Base-by-base conservation (phyloP, 2,888 invertebrate species). In the Scrobipalpa atriplicella region DNA sequence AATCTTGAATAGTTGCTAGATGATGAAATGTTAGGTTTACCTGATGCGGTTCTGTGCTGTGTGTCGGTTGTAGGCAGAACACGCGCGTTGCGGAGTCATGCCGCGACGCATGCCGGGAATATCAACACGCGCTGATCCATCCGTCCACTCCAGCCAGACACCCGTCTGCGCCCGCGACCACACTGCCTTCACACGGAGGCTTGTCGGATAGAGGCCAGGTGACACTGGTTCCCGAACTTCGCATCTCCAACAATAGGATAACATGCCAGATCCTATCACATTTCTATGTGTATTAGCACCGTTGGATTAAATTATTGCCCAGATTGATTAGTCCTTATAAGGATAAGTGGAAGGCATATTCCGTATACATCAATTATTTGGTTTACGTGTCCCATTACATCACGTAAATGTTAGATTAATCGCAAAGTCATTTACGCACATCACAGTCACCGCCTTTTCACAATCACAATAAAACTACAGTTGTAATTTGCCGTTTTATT, bases 31-130 rank as follows among this genome's bases (percentile, higher is more conserved):
- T 9, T 41, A 2, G 2, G 41, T 41, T 41, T 13, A 41, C 21
- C 64, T 64, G 43, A 19, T 63, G 9, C 54, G 8, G 16, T 36
- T 18, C 64, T 64, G 64, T 52, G 11, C 16, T 18, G 18, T 73
- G 82, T 84, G 78, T 75, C 70, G 78, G 18, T 38, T 62, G 66
- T 68, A 86, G 72, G 77, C 86, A 61, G 79, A 78, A 77, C 86
- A 86, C 86, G 85, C 83, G 83, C 80, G 82, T 78, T 72, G 78
- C 71, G 81, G 80, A 84, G 86, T 85, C 87, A 87, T 86, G 86
- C 80, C 73, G 73, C 69, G 51, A 18, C 74, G 80, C 86, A 86
- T 85, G 87, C 68, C 72, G 73, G 69, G 83, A 78, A 77, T 86
- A 73, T 72, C 73, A 78, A 85, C 73, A 65, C 71, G 72, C 69